Evolutionary conservation across 2,113 vertebrate species (phyloP), one percentile per base, ranked within the genome.

Genomic region (Seriola rivoliana): DNA sequence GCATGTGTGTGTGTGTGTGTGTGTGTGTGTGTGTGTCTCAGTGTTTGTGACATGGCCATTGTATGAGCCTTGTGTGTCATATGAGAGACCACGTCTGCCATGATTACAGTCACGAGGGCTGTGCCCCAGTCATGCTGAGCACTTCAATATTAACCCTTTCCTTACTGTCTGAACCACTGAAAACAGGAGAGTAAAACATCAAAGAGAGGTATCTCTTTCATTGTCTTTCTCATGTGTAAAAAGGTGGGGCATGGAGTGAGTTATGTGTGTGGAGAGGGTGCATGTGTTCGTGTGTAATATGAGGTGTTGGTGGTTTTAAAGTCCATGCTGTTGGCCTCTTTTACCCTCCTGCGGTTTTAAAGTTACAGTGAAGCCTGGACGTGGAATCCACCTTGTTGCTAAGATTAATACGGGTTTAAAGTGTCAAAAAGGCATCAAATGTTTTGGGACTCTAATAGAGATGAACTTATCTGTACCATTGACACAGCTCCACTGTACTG

Each of bases 101-200:
- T 88, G 71, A 85, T 91, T 89, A 48, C 34, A 70, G 73, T 92
- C 90, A 93, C 87, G 86, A 89, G 88, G 88, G 68, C 75, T 23
- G 10, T 71, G 75, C 63, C 46, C 52, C 60, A 77, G 85, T 87
- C 91, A 84, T 6, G 85, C 89, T 52, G 73, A 55, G 54, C 44
- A 5, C 70, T 79, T 73, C 46, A 16, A 68, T 63, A 76, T 87
- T 91, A 88, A 89, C 88, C 84, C 85, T 71, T 63, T 75, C 17
- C 62, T 57, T 1, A 29, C 73, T 1, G 34, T 17, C 36, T 48
- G 55, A 13, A 0, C 55, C 12, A 57, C n/a, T 70, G n/a, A 42
- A 65, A 42, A 17, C 57, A 59, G 59, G 16, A 59, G 44, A 58
- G 65, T 17, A 17, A 60, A 67, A 76, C 75, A 78, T 76, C 69